Conservation (phyloP, 2,888 invertebrate species). For the Allophyes oxyacanthae region DNA sequence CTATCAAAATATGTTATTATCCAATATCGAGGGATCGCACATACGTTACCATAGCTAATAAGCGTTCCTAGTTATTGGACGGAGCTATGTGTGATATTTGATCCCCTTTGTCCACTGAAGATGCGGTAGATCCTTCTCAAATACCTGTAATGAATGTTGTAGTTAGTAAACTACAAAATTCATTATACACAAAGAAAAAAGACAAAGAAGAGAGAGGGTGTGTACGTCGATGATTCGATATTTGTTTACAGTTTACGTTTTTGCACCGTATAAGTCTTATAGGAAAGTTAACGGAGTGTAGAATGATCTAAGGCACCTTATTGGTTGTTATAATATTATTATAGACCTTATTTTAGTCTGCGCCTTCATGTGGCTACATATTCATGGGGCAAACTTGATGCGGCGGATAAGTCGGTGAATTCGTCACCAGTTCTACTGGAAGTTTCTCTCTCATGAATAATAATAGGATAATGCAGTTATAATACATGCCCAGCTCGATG, state of each 20-base stretch:
- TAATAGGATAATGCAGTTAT: constrained; percentile 85
- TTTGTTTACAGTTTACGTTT: no score
- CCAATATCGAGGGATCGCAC: constrained; percentile 8
- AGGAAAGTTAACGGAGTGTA: no score
- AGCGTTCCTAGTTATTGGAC: constrained; percentile 13
- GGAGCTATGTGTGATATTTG: constrained; percentile 12
- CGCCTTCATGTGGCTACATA: constrained; percentile 72
- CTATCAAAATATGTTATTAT: no score
- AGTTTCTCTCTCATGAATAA: constrained; percentile 84
- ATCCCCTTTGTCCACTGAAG: constrained; percentile 40
- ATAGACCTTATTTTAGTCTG: constrained; percentile 64
- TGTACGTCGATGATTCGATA: no score
- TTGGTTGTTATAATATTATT: constrained; percentile 48
- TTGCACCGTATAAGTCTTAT: no score
- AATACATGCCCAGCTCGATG: constrained; percentile 71
- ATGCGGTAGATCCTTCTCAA: constrained; percentile 42
- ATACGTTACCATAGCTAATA: constrained; percentile 7
- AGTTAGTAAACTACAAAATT: no score
- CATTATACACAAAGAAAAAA: no score
- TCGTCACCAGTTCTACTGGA: constrained; percentile 79
- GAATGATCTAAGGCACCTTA: constrained; percentile 2
- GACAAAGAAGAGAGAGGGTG: no score
- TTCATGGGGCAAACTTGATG: constrained; percentile 77
- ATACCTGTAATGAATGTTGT: no score
- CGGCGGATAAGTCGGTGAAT: constrained; percentile 74